A percentile compares a stretch with the other conserved stretches of the same genome.
phyloP scores from a whole-genome alignment of 2,113 vertebrate species.

The Cyanoderma ruficeps region DNA sequence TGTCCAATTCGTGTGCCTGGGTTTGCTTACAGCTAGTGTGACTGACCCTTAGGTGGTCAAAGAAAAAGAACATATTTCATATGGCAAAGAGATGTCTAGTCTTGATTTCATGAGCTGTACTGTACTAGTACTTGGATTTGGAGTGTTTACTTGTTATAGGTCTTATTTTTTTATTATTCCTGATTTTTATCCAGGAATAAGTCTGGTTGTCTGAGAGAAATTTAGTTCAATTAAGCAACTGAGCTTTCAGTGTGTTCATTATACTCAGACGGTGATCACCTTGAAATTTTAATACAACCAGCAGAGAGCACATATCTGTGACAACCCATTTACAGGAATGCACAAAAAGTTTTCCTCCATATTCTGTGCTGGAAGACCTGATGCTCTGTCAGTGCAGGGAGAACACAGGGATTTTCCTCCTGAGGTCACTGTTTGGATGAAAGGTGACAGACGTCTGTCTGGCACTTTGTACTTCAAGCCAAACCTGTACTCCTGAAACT shows the following conservation, averaged over 20 bases:
- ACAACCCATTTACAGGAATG: not conserved
- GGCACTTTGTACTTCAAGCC: not conserved
- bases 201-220: fast-evolving
- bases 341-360: not conserved
- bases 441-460: not conserved
- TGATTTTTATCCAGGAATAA: not conserved
- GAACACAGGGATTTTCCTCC: fast-evolving
- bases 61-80: not conserved
- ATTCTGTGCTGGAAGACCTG: not conserved
- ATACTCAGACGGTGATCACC: not conserved
- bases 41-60: not conserved
- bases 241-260: not conserved
- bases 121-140: not conserved
- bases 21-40: not conserved
- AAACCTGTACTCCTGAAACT: not conserved
- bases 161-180: not conserved
- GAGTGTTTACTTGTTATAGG: not conserved
- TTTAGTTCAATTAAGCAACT: not conserved
- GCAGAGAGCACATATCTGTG: not conserved
- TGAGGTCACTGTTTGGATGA: fast-evolving
- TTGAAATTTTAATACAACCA: not conserved
- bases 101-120: not conserved
- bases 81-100: not conserved
- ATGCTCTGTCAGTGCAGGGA: not conserved
- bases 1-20: not conserved